Evolutionary conservation across 2,797 vertebrate species (phyloP).

Genomic region (Pachyuromys duprasi): DNA sequence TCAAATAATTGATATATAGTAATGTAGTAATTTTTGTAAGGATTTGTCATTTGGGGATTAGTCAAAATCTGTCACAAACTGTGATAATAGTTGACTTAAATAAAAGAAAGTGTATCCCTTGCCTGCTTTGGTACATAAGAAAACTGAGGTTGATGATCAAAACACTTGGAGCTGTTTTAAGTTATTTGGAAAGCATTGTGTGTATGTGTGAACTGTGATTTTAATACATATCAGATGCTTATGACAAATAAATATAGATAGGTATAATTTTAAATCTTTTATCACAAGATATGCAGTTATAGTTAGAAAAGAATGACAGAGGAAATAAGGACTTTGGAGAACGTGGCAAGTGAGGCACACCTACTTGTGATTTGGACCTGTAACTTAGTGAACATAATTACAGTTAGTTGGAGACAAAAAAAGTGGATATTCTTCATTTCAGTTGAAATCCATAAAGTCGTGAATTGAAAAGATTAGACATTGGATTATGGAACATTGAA

Average conservation of each 20-base stretch:
- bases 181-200: slow-evolving; percentile 26
- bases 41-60: slow-evolving; percentile 8
- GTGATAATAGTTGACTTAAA: not conserved
- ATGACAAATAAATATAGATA: not conserved
- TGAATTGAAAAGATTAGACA: slow-evolving; percentile 10
- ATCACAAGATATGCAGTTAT: not conserved
- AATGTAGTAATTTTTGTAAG: not conserved
- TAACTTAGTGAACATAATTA: not conserved
- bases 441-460: slow-evolving; percentile 9
- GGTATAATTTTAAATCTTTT: not conserved
- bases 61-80: slow-evolving; percentile 31
- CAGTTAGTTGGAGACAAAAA: not conserved
- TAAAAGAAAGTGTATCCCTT: not conserved
- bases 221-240: slow-evolving; percentile 38
- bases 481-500: not conserved
- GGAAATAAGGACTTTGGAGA: not conserved
- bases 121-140: not conserved
- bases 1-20: not conserved
- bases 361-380: not conserved
- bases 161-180: slow-evolving; percentile 4
- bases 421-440: not conserved
- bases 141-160: not conserved
- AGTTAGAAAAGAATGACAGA: slow-evolving; percentile 19
- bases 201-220: not conserved
- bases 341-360: not conserved